Percentiles rank a stretch among this genome's conserved stretches.
Conservation (phyloP, 2,113 vertebrate genomes). For the Passer domesticus region DNA sequence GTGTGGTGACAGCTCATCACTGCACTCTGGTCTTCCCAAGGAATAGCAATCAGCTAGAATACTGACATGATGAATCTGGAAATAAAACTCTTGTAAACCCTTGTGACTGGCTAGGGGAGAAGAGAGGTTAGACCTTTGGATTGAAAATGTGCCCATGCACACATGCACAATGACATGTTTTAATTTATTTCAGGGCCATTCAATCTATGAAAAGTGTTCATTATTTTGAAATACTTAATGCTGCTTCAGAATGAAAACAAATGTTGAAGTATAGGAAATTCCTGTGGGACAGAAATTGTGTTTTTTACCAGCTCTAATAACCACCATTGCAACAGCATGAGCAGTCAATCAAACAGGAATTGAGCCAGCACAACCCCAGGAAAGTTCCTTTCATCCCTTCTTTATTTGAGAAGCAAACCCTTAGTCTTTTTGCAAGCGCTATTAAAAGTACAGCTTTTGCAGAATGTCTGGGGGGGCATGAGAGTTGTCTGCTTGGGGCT, state of each 20-base stretch:
- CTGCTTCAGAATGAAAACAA: conserved; percentile 48
- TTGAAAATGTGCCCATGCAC: neutral
- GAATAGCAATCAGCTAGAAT: neutral
- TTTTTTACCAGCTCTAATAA: conserved; percentile 65
- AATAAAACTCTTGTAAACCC: neutral
- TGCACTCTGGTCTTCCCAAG: neutral
- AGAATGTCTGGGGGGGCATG: conserved; percentile 31
- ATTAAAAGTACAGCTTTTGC: conserved; percentile 44
- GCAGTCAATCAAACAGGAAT: conserved; percentile 67
- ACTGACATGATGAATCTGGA: neutral
- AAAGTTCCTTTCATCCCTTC: conserved; percentile 69
- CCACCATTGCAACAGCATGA: conserved; percentile 52
- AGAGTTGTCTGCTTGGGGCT: neutral
- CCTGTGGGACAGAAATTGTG: conserved; percentile 45
- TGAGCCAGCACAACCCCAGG: conserved; percentile 66
- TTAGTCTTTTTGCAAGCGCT: conserved; percentile 60
- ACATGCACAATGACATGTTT: neutral
- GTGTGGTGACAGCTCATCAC: neutral
- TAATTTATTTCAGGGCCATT: neutral
- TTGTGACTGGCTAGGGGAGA: neutral
- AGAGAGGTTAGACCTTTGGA: neutral
- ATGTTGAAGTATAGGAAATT: conserved; percentile 25
- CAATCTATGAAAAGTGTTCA: neutral
- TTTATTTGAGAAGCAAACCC: conserved; percentile 67
- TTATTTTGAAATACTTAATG: conserved; percentile 48